Conservation (phyloP, 2,888 invertebrate genomes). For the Pammene fasciana region DNA sequence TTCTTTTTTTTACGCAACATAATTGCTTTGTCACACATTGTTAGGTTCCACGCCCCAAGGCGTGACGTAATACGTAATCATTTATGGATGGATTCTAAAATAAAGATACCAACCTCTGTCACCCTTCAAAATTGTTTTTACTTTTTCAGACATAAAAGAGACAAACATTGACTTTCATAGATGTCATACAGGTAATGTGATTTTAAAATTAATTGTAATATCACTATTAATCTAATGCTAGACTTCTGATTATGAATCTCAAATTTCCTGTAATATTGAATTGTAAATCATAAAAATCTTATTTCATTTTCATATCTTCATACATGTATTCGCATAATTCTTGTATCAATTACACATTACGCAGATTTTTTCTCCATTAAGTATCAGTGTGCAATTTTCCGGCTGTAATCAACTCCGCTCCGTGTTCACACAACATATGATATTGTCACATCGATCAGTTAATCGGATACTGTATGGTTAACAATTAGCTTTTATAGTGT, state of each 20-base stretch:
- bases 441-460: constrained; percentile 16
- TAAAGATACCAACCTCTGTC: constrained; percentile 4
- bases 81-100: constrained; percentile 14
- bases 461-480: constrained; percentile 19
- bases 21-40: neutral
- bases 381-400: constrained; percentile 22
- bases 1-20: no score
- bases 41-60: neutral
- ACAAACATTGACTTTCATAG: neutral
- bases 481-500: constrained; percentile 12
- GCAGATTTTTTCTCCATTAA: neutral
- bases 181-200: neutral
- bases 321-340: no score
- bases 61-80: constrained; percentile 3
- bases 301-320: no score
- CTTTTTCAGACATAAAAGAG: neutral
- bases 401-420: constrained; percentile 20
- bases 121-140: neutral
- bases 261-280: no score
- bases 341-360: neutral
- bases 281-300: no score
- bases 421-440: neutral
- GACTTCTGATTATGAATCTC: no score
- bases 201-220: no score
- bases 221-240: no score